phyloP scores from a whole-genome alignment of 2,797 vertebrate genomes.

The Leptatherina wallacei region DNA sequence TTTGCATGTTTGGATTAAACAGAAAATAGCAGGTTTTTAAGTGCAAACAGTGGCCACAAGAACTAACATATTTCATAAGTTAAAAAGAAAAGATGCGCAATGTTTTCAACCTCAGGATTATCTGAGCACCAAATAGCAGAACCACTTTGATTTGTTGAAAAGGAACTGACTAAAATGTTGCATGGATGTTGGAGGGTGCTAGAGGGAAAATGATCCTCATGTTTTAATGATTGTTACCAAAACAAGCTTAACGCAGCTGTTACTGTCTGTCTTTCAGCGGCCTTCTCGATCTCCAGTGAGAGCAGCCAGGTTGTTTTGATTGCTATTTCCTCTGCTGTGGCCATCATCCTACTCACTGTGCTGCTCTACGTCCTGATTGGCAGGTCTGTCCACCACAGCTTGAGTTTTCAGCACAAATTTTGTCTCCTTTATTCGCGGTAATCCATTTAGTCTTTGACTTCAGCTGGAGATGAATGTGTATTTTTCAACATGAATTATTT shows the following conservation, averaged over 20 bases:
- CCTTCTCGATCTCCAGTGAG: constrained; percentile 97
- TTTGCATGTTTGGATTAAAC: background rate
- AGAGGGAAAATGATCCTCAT: background rate
- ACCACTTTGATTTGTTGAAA: background rate
- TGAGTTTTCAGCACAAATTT: constrained; percentile 1
- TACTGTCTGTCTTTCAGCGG: constrained; percentile 76
- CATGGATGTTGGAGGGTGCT: background rate
- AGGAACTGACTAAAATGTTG: background rate
- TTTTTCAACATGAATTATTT: constrained; percentile 8
- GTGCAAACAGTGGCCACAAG: background rate
- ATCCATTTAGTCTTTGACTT: background rate
- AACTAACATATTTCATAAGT: background rate
- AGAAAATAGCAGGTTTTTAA: background rate
- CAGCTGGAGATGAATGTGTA: background rate
- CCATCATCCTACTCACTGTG: constrained; percentile 94
- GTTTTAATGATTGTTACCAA: background rate
- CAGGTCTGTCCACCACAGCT: constrained; percentile 83
- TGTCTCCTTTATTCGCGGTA: constrained; percentile 25
- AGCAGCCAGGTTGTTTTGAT: constrained; percentile 96
- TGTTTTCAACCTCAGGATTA: too few species aligned
- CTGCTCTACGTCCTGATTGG: constrained; percentile 93
- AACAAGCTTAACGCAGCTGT: background rate
- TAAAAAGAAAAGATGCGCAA: background rate
- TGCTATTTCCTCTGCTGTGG: constrained; percentile 92
- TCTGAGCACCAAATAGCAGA: background rate